Evolutionary conservation across 2,888 invertebrate genomes (phyloP).

Genomic region (Harpalus rufipes): DNA sequence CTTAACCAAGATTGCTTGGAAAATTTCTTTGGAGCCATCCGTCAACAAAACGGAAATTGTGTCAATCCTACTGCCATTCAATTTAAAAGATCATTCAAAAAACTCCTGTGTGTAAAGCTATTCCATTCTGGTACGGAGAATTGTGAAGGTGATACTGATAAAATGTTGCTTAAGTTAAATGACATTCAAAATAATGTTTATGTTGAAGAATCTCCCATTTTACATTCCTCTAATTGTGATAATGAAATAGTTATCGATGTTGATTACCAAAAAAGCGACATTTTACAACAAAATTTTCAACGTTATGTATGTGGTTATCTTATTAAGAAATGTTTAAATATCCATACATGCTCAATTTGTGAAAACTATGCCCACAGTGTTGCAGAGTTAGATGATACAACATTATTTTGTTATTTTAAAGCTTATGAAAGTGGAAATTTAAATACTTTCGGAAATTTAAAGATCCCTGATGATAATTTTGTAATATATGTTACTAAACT

Average conservation of each 20-base stretch:
- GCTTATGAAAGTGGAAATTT: conserved; percentile 66
- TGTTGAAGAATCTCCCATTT: conserved; percentile 48
- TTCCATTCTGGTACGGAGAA: conserved; percentile 64
- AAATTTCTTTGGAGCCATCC: conserved; percentile 63
- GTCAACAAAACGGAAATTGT: conserved; percentile 65
- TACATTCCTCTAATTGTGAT: conserved; percentile 9
- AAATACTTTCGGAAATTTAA: no score
- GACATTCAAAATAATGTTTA: conserved; percentile 22
- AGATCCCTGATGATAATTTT: conserved; percentile 63
- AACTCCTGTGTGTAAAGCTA: conserved; percentile 45
- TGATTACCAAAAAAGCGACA: no score
- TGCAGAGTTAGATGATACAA: conserved; percentile 56
- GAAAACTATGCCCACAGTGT: conserved; percentile 34
- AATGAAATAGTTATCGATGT: conserved; percentile 24
- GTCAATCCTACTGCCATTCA: conserved; percentile 44
- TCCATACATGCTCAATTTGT: conserved; percentile 6
- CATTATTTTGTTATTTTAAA: conserved; percentile 53
- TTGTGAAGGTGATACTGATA: conserved; percentile 62
- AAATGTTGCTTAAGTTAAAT: conserved; percentile 47
- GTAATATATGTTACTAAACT: conserved; percentile 42
- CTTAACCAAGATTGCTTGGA: conserved; percentile 10
- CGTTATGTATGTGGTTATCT: no score
- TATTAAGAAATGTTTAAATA: no score
- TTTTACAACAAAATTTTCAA: no score
- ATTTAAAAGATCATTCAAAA: conserved; percentile 64